Percentiles rank a stretch among this genome's conserved stretches.
These are phyloP conservation scores for Pseudochromis fuscus DNA, from an alignment of 2,797 vertebrate species.

Conservation along the genomic window DNA sequence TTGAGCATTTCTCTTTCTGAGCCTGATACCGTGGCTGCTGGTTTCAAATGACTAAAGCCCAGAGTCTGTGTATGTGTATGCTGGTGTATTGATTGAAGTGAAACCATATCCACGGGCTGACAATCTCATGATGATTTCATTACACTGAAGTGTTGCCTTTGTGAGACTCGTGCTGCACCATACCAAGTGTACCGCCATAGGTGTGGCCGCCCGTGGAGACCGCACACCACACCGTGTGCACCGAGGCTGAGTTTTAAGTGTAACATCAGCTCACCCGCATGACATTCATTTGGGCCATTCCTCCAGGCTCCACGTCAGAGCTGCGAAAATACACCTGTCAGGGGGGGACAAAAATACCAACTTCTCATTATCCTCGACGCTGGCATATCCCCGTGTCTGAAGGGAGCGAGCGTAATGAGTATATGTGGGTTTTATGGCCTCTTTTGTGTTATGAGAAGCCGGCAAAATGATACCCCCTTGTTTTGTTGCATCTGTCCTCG, in stretches of 20 bases:
- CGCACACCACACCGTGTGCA: constrained; percentile 32
- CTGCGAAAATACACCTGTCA: constrained; percentile 54
- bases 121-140: constrained; percentile 45
- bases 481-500: constrained; percentile 48
- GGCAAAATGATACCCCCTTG: constrained; percentile 52
- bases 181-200: constrained; percentile 20
- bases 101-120: constrained; percentile 14
- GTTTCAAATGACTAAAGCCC: constrained; percentile 17
- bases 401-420: constrained; percentile 41
- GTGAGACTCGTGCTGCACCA: constrained; percentile 35
- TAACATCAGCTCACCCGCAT: constrained; percentile 38
- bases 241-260: constrained; percentile 22
- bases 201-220: constrained; percentile 27
- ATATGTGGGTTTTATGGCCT: constrained; percentile 51
- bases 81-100: neutral
- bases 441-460: constrained; percentile 45
- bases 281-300: constrained; percentile 45
- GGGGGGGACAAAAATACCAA: constrained; percentile 44
- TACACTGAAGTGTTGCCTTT: constrained; percentile 45
- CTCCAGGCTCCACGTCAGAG: constrained; percentile 42
- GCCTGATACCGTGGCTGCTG: neutral
- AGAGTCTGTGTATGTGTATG: neutral
- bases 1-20: constrained; percentile 16
- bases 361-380: constrained; percentile 64
- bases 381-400: constrained; percentile 45